phyloP scores from a whole-genome alignment of 1,140 invertebrate genomes.

The Onthophagus taurus region DNA sequence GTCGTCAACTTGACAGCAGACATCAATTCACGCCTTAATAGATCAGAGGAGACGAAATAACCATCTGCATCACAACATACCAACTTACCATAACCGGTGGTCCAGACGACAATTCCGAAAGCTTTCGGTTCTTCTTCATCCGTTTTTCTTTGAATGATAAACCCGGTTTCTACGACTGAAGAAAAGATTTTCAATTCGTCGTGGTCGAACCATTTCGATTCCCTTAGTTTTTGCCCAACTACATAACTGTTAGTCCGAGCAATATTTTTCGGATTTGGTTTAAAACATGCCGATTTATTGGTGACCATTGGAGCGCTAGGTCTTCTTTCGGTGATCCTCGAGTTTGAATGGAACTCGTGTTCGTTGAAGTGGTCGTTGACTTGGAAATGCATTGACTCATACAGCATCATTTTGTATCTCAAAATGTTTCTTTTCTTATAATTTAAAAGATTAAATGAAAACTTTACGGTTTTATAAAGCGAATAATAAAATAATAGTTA shows the following conservation, averaged over 20 bases:
- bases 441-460: no score
- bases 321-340: slow-evolving; percentile 5
- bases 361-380: slow-evolving; percentile 13
- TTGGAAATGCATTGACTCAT: slow-evolving; percentile 19
- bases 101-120: slow-evolving; percentile 54
- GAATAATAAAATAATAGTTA: no score
- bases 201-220: slow-evolving; percentile 58
- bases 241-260: slow-evolving; percentile 50
- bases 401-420: slow-evolving; percentile 17
- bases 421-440: no score
- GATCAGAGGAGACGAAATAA: no score
- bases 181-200: slow-evolving; percentile 55
- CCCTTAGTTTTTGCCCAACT: slow-evolving; percentile 53
- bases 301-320: slow-evolving; percentile 4
- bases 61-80: no score
- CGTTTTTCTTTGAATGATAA: slow-evolving; percentile 51
- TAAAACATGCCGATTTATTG: slow-evolving; percentile 1
- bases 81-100: slow-evolving; percentile 53
- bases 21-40: no score
- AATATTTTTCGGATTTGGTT: slow-evolving; percentile 3
- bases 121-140: slow-evolving; percentile 34
- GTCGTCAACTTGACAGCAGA: no score
- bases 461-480: no score
- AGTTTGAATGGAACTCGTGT: not conserved
- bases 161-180: slow-evolving; percentile 57